Conservation (phyloP, 2,888 invertebrate species). For the Nomada flava region DNA sequence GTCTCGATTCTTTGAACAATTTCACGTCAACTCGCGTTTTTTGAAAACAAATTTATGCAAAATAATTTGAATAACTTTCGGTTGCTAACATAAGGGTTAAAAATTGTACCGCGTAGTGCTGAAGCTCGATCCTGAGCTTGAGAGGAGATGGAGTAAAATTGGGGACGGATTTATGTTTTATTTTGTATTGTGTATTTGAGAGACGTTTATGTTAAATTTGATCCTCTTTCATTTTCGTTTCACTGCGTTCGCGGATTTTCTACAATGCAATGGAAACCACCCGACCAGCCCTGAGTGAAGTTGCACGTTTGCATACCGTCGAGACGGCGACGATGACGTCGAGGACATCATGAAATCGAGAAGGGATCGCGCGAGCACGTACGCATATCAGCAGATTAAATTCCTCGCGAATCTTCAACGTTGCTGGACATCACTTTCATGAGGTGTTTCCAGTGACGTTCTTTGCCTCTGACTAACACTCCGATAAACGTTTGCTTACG, state of each 20-base stretch:
- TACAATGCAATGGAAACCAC: neutral
- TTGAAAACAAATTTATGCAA: too few relatives aligned
- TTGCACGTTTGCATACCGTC: slow-evolving; percentile 33
- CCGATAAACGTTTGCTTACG: slow-evolving; percentile 59
- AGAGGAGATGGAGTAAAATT: neutral
- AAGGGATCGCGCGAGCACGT: slow-evolving; percentile 63
- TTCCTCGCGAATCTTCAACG: slow-evolving; percentile 59
- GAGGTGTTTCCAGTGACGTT: slow-evolving; percentile 41
- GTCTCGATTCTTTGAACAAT: too few relatives aligned
- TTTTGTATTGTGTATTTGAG: neutral
- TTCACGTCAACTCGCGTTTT: too few relatives aligned
- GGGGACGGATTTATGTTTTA: neutral
- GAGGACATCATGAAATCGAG: slow-evolving; percentile 68
- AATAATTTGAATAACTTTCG: too few relatives aligned
- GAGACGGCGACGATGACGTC: slow-evolving; percentile 54
- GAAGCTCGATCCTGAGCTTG: neutral
- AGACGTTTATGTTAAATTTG: neutral
- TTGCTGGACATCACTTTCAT: slow-evolving; percentile 33
- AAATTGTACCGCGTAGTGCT: too few relatives aligned
- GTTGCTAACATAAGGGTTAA: too few relatives aligned
- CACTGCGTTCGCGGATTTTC: neutral
- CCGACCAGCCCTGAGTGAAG: slow-evolving; percentile 18
- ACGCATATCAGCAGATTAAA: slow-evolving; percentile 69
- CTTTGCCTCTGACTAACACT: slow-evolving; percentile 47
- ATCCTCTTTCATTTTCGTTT: neutral